Conservation (phyloP, 2,113 vertebrate species). For the Myxocyprinus asiaticus region DNA sequence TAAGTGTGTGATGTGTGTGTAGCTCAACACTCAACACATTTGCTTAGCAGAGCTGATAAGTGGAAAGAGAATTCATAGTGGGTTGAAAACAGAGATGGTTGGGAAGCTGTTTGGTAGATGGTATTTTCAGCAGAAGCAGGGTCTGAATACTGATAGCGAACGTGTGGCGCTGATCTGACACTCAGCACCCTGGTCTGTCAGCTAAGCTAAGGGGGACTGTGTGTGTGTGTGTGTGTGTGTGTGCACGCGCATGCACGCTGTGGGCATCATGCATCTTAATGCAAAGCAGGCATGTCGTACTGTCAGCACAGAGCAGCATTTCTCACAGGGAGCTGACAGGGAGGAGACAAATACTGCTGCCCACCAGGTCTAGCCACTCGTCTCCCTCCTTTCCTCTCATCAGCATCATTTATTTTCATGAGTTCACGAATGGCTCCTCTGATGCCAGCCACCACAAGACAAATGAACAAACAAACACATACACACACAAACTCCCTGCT, state of each 20-base stretch:
- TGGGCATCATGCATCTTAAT: constrained; percentile 61
- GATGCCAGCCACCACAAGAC: background rate
- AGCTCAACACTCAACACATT: background rate
- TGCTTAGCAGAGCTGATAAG: constrained; percentile 5
- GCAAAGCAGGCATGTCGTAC: constrained; percentile 60
- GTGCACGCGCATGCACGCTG: constrained; percentile 3
- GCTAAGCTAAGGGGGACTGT: constrained; percentile 12
- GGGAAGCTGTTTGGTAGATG: background rate
- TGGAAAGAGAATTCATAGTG: constrained; percentile 10
- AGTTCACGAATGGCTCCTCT: constrained; percentile 23
- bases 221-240: constrained; percentile 21
- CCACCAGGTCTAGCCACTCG: constrained; percentile 5
- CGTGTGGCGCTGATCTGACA: constrained; percentile 3
- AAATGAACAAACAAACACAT: background rate
- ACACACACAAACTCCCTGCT: background rate
- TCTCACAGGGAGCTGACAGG: constrained; percentile 17
- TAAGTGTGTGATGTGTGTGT: background rate
- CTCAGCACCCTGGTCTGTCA: constrained; percentile 12
- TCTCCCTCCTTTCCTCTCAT: constrained; percentile 2
- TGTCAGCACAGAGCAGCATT: constrained; percentile 57
- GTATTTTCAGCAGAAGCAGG: constrained; percentile 6
- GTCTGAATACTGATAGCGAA: constrained; percentile 36
- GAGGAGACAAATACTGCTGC: constrained; percentile 34
- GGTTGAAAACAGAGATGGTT: background rate
- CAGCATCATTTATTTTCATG: constrained; percentile 41